Conservation (phyloP, 92 coral and sea anemone species). For the Epizoanthus rinbou region DNA sequence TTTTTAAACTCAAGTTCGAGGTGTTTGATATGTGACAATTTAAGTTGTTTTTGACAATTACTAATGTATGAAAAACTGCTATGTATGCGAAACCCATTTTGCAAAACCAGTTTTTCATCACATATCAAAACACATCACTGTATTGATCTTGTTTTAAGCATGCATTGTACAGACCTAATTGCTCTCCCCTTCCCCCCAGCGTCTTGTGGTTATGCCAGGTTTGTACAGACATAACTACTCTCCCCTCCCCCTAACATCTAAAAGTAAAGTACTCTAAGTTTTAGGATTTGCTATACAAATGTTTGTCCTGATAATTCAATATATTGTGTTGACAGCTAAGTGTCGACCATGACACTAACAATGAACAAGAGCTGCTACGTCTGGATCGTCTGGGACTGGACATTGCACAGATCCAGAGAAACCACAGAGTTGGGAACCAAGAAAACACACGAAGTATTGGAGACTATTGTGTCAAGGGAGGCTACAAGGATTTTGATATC, state of each 20-base stretch:
- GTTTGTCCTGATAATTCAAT: not conserved
- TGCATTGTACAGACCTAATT: too few relatives aligned
- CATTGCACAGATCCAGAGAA: constrained; percentile 77
- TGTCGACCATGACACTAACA: constrained; percentile 86
- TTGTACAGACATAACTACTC: not conserved
- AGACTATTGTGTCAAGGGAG: constrained; percentile 96
- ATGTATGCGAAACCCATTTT: too few relatives aligned
- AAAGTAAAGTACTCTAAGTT: constrained; percentile 4
- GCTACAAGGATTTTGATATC: constrained; percentile 96
- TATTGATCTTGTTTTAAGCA: too few relatives aligned
- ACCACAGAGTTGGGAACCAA: constrained; percentile 85
- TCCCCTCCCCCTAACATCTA: not conserved
- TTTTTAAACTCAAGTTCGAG: too few relatives aligned
- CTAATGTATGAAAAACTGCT: too few relatives aligned
- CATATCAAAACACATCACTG: too few relatives aligned
- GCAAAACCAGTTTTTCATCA: too few relatives aligned
- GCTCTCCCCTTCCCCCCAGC: too few relatives aligned
- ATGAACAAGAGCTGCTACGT: constrained; percentile 77
- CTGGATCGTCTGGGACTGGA: constrained; percentile 91
- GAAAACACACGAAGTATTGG: constrained; percentile 95
- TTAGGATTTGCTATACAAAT: not conserved
- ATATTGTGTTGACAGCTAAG: constrained; percentile 55
- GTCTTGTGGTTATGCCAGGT: not conserved
- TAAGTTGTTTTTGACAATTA: too few relatives aligned
- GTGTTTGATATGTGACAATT: too few relatives aligned